A percentile compares a stretch with the other conserved stretches of the same genome.
Conservation (phyloP, 2,797 vertebrate genomes). For the Cheirogaleus major region DNA sequence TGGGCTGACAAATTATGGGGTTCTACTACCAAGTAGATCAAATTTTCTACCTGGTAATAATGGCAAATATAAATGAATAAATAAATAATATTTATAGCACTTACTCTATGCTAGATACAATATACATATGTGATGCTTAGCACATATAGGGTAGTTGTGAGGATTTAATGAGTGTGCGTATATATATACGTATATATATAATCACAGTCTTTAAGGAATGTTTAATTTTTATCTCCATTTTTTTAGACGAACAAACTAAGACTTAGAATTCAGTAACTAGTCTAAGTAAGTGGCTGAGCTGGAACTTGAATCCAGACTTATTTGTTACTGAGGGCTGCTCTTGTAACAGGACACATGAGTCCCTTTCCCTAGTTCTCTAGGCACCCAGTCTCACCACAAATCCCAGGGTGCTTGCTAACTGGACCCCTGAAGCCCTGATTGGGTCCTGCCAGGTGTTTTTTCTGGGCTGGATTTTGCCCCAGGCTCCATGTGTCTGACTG, state of each 20-base stretch:
- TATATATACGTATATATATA: background rate
- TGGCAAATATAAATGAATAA: background rate
- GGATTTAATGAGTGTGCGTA: background rate
- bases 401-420: background rate
- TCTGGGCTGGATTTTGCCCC: background rate
- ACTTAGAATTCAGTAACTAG: background rate
- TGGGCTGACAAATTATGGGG: background rate
- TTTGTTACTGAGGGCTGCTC: background rate
- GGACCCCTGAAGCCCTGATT: too few species aligned
- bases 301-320: background rate
- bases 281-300: background rate
- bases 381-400: background rate
- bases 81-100: background rate
- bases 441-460: background rate
- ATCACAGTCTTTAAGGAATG: background rate
- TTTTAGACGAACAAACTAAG: background rate
- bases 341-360: background rate
- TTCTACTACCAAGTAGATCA: background rate
- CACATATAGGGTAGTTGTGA: background rate
- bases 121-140: background rate
- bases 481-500: background rate
- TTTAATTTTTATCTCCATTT: slow-evolving; percentile 9
- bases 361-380: background rate
- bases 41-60: background rate
- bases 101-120: background rate